Evolutionary conservation across 2,797 vertebrate genomes (phyloP).

Genomic region (Micropoecilia bifurca): DNA sequence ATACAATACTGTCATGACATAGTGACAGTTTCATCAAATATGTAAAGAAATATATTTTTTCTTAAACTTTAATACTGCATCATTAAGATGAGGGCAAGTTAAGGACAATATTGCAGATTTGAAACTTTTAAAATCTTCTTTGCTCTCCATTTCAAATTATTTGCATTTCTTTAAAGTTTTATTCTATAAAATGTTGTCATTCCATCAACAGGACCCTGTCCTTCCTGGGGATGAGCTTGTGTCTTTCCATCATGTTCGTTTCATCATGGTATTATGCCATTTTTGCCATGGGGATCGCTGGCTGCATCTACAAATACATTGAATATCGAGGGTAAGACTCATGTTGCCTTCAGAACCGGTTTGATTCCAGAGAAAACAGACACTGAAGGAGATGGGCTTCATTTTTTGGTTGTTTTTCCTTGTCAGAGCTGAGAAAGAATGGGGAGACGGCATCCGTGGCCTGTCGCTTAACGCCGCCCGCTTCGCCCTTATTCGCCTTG

Average conservation of each 20-base stretch:
- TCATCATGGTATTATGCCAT: conserved; percentile 97
- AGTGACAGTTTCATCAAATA: too few species aligned
- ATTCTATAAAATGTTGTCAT: not conserved
- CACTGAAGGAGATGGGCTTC: not conserved
- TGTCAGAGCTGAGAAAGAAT: conserved; percentile 94
- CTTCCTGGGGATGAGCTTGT: conserved; percentile 97
- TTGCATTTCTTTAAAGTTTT: not conserved
- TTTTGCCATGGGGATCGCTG: conserved; percentile 91
- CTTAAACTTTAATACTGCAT: too few species aligned
- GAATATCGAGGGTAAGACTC: conserved; percentile 93
- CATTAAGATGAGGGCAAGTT: not conserved
- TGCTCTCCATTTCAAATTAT: not conserved
- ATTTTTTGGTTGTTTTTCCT: not conserved
- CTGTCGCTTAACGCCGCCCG: conserved; percentile 94
- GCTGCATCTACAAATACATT: conserved; percentile 98
- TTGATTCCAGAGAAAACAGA: not conserved
- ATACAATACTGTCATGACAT: too few species aligned
- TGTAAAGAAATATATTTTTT: too few species aligned
- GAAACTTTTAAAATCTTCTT: too few species aligned
- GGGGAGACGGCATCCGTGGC: conserved; percentile 95
- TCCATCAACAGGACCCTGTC: conserved; percentile 87
- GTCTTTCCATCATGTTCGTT: conserved; percentile 97
- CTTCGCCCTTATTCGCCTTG: conserved; percentile 92
- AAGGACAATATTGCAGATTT: not conserved
- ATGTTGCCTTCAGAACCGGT: not conserved